Base-by-base conservation (phyloP, 2,113 vertebrate genomes). In the Sander lucioperca region DNA sequence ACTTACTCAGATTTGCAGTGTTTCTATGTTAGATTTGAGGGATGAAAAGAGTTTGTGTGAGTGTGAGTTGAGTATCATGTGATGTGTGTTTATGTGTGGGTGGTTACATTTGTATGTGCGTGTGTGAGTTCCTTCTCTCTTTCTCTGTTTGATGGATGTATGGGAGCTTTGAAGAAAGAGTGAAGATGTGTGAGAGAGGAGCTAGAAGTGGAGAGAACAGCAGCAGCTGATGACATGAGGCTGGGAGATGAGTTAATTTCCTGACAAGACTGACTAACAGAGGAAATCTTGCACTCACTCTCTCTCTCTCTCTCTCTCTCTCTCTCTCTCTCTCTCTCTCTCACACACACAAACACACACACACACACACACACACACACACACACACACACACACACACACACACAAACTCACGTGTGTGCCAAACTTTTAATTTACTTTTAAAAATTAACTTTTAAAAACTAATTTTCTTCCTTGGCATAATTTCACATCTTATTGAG, bases 201-300 rank as follows among this genome's bases (percentile, higher is more conserved):
- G 74, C 6, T 51, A 30, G 50, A 54, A 50, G 53, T 66, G 30
- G 62, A 67, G 86, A 23, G 54, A 80, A 45, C 61, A 62, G 70
- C 61, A 80, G 84, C 82, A 83, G 79, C 66, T 66, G 54, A 69
- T 82, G 74, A 74, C 73, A 65, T 80, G 78, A 88, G 82, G 67
- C 62, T 71, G 74, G 51, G 72, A 74, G 79, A 89, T 50, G 73
- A 85, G 75, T 74, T 90, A 30, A 83, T 80, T 68, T 85, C 71
- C 84, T 84, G 85, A 82, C 19, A 82, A 83, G 11, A 27, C 76
- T 83, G 83, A 84, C 67, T 72, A 80, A 13, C 86, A 58, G 71
- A 67, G 70, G 23, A 82, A 79, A 83, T 73, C 58, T 79, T 23
- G 53, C 70, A 19, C 2, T 67, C 70, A 0, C 43, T 51, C 33